Percentiles rank a stretch among this genome's conserved stretches.
These are phyloP conservation scores for Aurelia aurita complex sp. Pacific DNA, from an alignment of 30 jellyfish, hydroid and myxozoan genomes.

Conservation along the genomic window DNA sequence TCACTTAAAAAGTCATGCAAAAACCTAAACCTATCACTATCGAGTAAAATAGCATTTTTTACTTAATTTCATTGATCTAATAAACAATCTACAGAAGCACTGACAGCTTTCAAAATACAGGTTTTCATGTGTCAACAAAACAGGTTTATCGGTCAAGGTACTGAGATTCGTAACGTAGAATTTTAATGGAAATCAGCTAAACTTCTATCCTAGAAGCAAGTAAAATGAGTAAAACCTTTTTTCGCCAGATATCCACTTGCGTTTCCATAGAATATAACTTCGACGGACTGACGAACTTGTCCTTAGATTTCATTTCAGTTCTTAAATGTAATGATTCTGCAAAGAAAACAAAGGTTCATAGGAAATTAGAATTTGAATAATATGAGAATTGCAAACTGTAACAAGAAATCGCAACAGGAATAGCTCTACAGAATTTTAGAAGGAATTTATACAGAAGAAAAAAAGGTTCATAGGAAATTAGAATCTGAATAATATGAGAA, in stretches of 20 bases:
- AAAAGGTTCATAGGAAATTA: not conserved
- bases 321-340: slow-evolving; percentile 36
- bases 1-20: no score
- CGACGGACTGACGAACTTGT: slow-evolving; percentile 55
- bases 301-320: slow-evolving; percentile 42
- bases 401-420: not conserved
- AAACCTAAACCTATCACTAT: no score
- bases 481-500: not conserved
- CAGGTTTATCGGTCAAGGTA: no score
- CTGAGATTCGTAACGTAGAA: no score
- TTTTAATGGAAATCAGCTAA: no score
- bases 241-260: slow-evolving; percentile 50
- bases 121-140: no score
- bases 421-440: not conserved
- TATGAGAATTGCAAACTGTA: not conserved
- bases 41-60: no score
- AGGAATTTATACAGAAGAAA: not conserved
- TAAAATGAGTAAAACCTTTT: slow-evolving; percentile 36
- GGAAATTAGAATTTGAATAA: not conserved
- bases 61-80: no score
- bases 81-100: no score
- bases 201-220: no score
- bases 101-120: no score
- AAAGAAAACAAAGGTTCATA: not conserved
- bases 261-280: slow-evolving; percentile 51